phyloP scores from a whole-genome alignment of 2,113 vertebrate genomes.

The Pristiophorus japonicus region DNA sequence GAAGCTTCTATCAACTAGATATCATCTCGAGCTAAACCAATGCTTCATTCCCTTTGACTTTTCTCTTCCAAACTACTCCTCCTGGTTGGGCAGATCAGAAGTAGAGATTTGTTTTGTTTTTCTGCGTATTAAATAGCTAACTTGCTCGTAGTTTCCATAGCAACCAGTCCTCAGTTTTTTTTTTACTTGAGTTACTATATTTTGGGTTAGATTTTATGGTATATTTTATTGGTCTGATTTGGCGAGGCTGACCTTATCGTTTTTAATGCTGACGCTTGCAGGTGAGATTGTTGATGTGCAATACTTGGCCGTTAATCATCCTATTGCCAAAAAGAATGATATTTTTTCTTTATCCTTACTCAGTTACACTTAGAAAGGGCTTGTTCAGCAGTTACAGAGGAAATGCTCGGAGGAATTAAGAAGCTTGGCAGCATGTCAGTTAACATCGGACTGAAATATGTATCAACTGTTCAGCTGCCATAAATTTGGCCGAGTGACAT shows the following conservation, averaged over 20 bases:
- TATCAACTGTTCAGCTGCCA: constrained; percentile 35
- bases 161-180: background rate
- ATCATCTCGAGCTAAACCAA: background rate
- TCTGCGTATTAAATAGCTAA: background rate
- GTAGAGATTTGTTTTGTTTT: background rate
- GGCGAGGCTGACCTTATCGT: background rate
- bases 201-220: background rate
- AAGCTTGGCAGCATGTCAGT: constrained; percentile 15
- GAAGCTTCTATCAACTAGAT: background rate
- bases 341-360: background rate
- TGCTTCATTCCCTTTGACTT: background rate
- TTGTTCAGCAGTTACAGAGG: constrained; percentile 21
- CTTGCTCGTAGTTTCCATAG: background rate
- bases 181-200: background rate
- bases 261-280: background rate
- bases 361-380: background rate
- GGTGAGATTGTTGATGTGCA: background rate
- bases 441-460: constrained; percentile 33
- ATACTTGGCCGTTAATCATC: background rate
- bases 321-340: background rate
- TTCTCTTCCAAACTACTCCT: background rate
- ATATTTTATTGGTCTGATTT: background rate
- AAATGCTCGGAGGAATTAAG: constrained; percentile 31
- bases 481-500: constrained; percentile 33
- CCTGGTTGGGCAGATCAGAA: background rate